phyloP scores from a whole-genome alignment of 2,888 invertebrate species.

The Drosophila mercatorum region DNA sequence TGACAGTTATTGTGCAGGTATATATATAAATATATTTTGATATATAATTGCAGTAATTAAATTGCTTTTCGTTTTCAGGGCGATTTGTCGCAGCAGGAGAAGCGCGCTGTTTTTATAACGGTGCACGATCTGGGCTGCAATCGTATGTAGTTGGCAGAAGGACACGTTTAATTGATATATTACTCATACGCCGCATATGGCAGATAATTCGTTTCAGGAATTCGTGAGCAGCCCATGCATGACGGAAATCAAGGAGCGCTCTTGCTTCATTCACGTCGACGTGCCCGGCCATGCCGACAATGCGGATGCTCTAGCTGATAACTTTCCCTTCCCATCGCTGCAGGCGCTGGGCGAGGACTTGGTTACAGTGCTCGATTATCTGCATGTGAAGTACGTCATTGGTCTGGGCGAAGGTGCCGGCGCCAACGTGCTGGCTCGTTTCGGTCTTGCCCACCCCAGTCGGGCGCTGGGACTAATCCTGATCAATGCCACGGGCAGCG shows the following conservation, averaged over 20 bases:
- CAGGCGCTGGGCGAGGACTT: conserved; percentile 93
- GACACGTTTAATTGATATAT: conserved; percentile 17
- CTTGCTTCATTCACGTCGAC: conserved; percentile 94
- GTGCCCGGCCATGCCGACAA: conserved; percentile 94
- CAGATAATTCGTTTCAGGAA: conserved; percentile 92
- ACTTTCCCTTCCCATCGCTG: conserved; percentile 92
- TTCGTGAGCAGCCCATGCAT: conserved; percentile 93
- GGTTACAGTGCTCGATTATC: conserved; percentile 91
- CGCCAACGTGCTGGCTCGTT: conserved; percentile 93
- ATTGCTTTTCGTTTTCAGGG: conserved; percentile 86
- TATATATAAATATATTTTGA: neutral
- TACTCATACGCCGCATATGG: conserved; percentile 37
- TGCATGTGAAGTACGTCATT: conserved; percentile 93
- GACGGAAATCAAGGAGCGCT: conserved; percentile 93
- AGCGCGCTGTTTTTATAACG: conserved; percentile 93
- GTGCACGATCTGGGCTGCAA: conserved; percentile 95
- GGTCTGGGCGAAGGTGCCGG: conserved; percentile 95
- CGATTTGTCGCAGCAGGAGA: conserved; percentile 91
- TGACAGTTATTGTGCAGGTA: conserved; percentile 92
- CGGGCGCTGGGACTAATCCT: conserved; percentile 92
- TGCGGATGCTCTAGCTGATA: conserved; percentile 90
- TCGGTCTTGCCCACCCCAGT: conserved; percentile 92
- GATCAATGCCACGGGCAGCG: conserved; percentile 94
- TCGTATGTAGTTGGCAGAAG: conserved; percentile 86
- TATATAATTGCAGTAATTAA: too few species aligned